Evolutionary conservation across 2,888 invertebrate species (phyloP).

Genomic region (Hirtodrosophila cameraria): DNA sequence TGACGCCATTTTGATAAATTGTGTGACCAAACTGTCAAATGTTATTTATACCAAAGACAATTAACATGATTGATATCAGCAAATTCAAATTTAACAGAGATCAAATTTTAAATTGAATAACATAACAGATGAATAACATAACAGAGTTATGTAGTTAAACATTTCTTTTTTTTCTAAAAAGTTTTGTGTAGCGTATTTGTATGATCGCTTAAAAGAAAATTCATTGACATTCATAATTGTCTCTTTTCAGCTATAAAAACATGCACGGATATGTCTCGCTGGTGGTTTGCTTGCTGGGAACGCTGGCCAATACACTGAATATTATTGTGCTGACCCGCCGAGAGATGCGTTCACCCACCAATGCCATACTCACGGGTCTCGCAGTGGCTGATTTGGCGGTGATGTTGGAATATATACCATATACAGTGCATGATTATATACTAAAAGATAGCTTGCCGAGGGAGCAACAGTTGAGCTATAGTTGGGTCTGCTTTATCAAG

Average conservation of each 20-base stretch:
- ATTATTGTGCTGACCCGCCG: slow-evolving; percentile 94
- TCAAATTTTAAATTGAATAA: too few relatives aligned
- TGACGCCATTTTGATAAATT: too few relatives aligned
- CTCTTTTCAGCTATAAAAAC: slow-evolving; percentile 86
- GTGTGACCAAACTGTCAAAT: too few relatives aligned
- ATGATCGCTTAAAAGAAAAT: too few relatives aligned
- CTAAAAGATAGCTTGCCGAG: slow-evolving; percentile 84
- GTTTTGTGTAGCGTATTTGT: too few relatives aligned
- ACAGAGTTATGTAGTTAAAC: too few relatives aligned
- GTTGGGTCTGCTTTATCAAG: slow-evolving; percentile 93
- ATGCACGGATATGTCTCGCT: slow-evolving; percentile 94
- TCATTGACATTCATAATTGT: too few relatives aligned
- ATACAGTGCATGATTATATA: slow-evolving; percentile 92
- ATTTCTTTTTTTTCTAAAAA: too few relatives aligned
- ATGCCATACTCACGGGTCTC: slow-evolving; percentile 94
- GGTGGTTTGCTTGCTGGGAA: slow-evolving; percentile 94
- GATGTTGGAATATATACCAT: slow-evolving; percentile 97
- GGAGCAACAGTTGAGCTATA: slow-evolving; percentile 87
- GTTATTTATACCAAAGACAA: too few relatives aligned
- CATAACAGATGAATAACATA: too few relatives aligned
- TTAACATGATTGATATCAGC: too few relatives aligned
- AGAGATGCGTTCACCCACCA: slow-evolving; percentile 96
- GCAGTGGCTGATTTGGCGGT: slow-evolving; percentile 97
- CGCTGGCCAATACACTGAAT: slow-evolving; percentile 95
- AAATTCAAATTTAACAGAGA: too few relatives aligned